phyloP scores from a whole-genome alignment of 2,113 vertebrate species.

The Chaetorhynchus papuensis region DNA sequence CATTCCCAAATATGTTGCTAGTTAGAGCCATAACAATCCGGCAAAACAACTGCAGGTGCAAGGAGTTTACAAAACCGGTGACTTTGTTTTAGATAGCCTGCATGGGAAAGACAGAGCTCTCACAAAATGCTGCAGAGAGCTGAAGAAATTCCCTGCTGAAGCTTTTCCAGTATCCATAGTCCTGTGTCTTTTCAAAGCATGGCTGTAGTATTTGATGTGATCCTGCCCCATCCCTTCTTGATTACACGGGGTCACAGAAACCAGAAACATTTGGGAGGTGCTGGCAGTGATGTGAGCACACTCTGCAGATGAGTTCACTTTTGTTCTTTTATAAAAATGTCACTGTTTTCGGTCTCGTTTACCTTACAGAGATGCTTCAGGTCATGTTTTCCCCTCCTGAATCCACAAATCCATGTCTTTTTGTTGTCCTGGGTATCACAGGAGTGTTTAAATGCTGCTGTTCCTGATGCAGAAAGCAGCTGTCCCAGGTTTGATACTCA shows the following conservation, averaged over 20 bases:
- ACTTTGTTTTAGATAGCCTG: too few relatives aligned
- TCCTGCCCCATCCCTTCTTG: background rate
- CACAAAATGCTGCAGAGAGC: too few relatives aligned
- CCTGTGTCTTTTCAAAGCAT: background rate
- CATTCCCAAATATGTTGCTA: too few relatives aligned
- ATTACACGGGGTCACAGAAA: background rate
- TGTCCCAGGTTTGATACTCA: background rate
- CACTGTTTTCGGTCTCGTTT: rapidly evolving
- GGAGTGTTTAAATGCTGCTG: background rate
- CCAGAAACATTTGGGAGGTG: background rate
- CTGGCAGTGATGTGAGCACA: rapidly evolving
- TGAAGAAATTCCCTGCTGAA: too few relatives aligned
- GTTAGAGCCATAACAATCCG: too few relatives aligned
- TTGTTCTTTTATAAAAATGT: background rate
- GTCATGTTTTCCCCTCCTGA: background rate
- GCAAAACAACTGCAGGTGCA: too few relatives aligned
- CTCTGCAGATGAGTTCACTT: background rate
- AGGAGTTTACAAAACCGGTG: too few relatives aligned
- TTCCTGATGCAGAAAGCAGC: background rate
- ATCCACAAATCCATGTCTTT: rapidly evolving
- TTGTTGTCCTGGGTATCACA: background rate
- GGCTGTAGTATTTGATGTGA: background rate
- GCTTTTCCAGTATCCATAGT: too few relatives aligned
- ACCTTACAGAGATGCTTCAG: background rate
- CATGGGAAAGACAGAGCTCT: too few relatives aligned